A percentile compares a stretch with the other conserved stretches of the same genome.
These are phyloP conservation scores for Helicoverpa armigera DNA, from an alignment of 1,140 invertebrate genomes.

Conservation along the genomic window DNA sequence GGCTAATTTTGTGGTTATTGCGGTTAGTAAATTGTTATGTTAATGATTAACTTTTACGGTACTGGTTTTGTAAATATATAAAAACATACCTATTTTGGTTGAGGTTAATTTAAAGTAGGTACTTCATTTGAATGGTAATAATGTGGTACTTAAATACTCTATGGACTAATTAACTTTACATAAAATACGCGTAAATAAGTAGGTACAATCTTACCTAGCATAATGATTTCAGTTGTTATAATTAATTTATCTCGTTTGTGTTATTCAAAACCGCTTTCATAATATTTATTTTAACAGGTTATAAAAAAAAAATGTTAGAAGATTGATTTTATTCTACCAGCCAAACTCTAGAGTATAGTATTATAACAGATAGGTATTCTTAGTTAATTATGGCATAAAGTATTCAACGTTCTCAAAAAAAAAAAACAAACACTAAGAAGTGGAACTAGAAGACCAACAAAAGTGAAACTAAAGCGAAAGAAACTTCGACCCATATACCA, in stretches of 20 bases:
- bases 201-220: neutral
- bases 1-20: slow-evolving; percentile 4
- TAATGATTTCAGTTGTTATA: too few species aligned
- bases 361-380: too few species aligned
- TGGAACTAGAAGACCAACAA: slow-evolving; percentile 2
- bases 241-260: too few species aligned
- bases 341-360: too few species aligned
- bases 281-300: too few species aligned
- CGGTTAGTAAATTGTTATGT: slow-evolving; percentile 20
- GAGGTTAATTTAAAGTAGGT: neutral
- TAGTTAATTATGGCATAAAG: too few species aligned
- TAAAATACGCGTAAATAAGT: neutral
- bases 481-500: slow-evolving; percentile 7
- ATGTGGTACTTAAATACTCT: neutral
- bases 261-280: too few species aligned
- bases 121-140: neutral
- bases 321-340: too few species aligned
- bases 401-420: neutral
- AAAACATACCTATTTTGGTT: neutral
- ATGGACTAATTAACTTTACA: neutral
- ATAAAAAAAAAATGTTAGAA: too few species aligned
- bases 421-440: neutral
- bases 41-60: neutral
- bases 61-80: neutral
- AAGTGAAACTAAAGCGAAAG: neutral